Conservation (phyloP, 2,888 invertebrate species). For the Clanis bilineata region DNA sequence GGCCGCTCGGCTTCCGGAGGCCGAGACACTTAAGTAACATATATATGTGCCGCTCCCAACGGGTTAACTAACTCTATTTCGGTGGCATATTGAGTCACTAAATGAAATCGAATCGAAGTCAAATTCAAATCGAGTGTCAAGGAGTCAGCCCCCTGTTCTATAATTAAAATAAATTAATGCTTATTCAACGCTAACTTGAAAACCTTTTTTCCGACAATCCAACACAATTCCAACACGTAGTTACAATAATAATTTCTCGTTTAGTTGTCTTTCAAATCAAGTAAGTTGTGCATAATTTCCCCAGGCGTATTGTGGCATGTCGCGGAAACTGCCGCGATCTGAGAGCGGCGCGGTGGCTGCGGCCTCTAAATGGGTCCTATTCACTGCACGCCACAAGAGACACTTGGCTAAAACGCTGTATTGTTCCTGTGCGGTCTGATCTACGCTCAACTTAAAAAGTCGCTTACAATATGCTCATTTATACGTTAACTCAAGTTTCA, state of each 20-base stretch:
- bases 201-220: too few species aligned
- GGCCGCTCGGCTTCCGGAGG: too few species aligned
- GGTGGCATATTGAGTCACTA: too few species aligned
- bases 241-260: background rate
- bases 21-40: too few species aligned
- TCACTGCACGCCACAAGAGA: slow-evolving; percentile 32
- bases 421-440: slow-evolving; percentile 20
- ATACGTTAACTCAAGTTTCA: background rate
- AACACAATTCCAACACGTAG: background rate
- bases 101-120: too few species aligned
- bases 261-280: slow-evolving; percentile 19
- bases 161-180: too few species aligned
- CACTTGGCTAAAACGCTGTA: slow-evolving; percentile 33
- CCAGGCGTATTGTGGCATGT: slow-evolving; percentile 22
- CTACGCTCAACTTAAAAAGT: slow-evolving; percentile 9
- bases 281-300: slow-evolving; percentile 35
- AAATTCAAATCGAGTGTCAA: too few species aligned
- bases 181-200: too few species aligned
- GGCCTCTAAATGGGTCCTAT: slow-evolving; percentile 36
- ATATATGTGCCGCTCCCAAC: too few species aligned
- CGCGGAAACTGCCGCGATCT: slow-evolving; percentile 29
- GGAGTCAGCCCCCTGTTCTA: too few species aligned
- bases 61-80: too few species aligned
- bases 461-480: slow-evolving; percentile 3
- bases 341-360: slow-evolving; percentile 25